Evolutionary conservation across 2,113 vertebrate genomes (phyloP).

Genomic region (Aegotheles bennettii): DNA sequence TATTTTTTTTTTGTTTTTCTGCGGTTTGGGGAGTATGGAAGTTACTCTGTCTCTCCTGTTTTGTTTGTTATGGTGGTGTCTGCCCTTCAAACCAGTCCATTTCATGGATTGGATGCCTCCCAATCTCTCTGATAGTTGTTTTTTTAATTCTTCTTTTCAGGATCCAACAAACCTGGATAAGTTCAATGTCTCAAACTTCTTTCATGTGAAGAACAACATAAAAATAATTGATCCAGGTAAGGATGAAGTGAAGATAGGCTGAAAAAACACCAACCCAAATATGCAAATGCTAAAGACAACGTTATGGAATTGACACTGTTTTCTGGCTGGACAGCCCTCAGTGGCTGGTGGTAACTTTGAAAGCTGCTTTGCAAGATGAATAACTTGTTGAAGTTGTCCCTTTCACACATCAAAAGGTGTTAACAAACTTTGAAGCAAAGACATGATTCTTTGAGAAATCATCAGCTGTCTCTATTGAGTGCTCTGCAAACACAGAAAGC

Average conservation of each 20-base stretch:
- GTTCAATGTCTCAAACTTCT: slow-evolving; percentile 95
- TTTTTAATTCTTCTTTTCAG: slow-evolving; percentile 57
- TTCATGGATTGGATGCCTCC: not conserved
- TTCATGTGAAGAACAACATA: slow-evolving; percentile 93
- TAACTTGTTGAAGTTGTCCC: not conserved
- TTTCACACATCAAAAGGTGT: not conserved
- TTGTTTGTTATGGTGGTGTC: not conserved
- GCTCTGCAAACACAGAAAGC: not conserved
- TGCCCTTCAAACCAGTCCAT: not conserved
- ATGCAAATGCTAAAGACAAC: not conserved
- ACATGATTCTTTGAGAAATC: not conserved
- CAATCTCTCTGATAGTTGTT: not conserved
- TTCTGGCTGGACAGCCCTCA: not conserved
- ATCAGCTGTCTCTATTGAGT: not conserved
- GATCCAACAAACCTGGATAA: slow-evolving; percentile 97
- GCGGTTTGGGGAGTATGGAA: not conserved
- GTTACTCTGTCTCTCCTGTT: not conserved
- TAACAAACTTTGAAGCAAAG: not conserved
- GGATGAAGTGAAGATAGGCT: not conserved
- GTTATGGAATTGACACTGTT: not conserved
- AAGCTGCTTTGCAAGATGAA: not conserved
- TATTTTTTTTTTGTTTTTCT: not conserved
- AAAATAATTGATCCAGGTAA: slow-evolving; percentile 91
- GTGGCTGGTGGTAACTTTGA: not conserved
- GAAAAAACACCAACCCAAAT: not conserved